These are phyloP conservation scores for Lynx canadensis DNA, from an alignment of 2,113 vertebrate genomes.

Conservation along the genomic window DNA sequence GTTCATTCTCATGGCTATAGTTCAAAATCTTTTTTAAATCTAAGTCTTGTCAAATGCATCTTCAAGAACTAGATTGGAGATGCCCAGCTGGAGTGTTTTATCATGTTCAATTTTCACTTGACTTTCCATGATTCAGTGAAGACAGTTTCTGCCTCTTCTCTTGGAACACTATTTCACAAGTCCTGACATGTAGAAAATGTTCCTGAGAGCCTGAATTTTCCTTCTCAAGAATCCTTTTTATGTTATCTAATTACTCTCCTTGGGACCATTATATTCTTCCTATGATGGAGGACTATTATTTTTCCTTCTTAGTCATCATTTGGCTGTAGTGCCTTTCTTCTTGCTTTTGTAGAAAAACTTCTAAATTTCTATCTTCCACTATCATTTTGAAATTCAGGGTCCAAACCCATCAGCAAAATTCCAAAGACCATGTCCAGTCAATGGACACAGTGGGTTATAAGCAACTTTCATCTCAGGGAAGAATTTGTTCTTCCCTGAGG, in stretches of 20 bases:
- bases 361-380: constrained; percentile 39
- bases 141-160: constrained; percentile 69
- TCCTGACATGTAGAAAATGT: constrained; percentile 64
- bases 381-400: constrained; percentile 56
- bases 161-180: constrained; percentile 69
- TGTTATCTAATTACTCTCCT: constrained; percentile 73
- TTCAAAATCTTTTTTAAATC: constrained; percentile 49
- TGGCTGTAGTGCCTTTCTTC: constrained; percentile 38
- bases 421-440: background rate
- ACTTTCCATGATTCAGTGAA: constrained; percentile 68
- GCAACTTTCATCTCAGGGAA: background rate
- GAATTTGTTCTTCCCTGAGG: constrained; percentile 31
- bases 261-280: constrained; percentile 67
- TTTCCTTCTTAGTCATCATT: constrained; percentile 54
- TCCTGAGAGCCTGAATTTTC: constrained; percentile 60
- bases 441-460: background rate
- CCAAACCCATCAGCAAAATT: constrained; percentile 9
- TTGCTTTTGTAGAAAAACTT: constrained; percentile 54
- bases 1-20: constrained; percentile 31
- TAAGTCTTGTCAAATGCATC: constrained; percentile 47
- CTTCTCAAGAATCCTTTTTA: constrained; percentile 64
- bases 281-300: constrained; percentile 45
- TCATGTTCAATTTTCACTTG: constrained; percentile 65
- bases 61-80: constrained; percentile 41
- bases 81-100: constrained; percentile 62